Conservation (phyloP, 2,797 vertebrate genomes). For the Sardinella longiceps region DNA sequence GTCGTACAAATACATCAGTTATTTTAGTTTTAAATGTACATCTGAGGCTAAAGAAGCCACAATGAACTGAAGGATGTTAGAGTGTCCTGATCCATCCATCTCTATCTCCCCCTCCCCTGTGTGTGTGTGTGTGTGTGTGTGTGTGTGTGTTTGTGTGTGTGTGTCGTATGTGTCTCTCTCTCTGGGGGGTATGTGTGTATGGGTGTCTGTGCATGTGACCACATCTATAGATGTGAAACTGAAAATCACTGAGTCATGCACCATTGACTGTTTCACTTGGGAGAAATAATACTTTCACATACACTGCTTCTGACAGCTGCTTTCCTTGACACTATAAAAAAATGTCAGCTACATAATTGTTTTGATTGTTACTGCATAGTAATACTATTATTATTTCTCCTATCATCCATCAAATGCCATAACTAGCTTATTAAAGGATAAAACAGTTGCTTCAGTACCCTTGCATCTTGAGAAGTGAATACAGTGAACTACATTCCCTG, state of each 20-base stretch:
- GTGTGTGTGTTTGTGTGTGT: neutral
- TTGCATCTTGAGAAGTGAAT: neutral
- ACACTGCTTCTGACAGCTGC: neutral
- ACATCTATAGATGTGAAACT: neutral
- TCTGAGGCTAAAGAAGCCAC: neutral
- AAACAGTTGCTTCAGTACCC: neutral
- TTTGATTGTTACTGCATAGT: neutral
- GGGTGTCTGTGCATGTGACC: neutral
- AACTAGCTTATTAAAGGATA: neutral
- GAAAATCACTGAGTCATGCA: conserved; percentile 10
- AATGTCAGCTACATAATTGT: neutral
- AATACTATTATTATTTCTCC: neutral
- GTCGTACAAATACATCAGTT: too few species aligned
- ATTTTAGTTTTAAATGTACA: neutral
- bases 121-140: neutral
- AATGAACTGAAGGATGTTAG: neutral
- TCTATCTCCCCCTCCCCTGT: neutral
- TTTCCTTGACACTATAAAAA: neutral
- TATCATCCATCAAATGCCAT: neutral
- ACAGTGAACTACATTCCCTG: neutral
- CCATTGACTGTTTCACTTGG: neutral
- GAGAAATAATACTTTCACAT: neutral
- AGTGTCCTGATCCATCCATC: neutral
- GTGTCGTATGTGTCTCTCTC: neutral
- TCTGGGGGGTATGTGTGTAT: neutral